Conservation (phyloP, 2,113 vertebrate species). For the Gobius niger region DNA sequence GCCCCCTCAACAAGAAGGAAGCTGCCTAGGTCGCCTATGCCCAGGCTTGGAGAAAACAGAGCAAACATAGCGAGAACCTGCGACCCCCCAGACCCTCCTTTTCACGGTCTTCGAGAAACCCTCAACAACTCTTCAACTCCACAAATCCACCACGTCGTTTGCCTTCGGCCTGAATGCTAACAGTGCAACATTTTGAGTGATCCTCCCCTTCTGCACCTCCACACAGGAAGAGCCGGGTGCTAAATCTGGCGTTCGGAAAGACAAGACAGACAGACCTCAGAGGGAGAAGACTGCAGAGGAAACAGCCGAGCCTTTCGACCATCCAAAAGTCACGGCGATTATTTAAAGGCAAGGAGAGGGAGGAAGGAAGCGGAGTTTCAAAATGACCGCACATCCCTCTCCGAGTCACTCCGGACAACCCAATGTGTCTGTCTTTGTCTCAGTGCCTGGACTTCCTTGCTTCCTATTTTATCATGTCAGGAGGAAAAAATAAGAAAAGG, state of each 20-base stretch:
- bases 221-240: background rate
- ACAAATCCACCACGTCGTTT: background rate
- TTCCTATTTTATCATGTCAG: background rate
- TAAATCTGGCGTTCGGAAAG: background rate
- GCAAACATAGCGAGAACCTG: too few relatives aligned
- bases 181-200: background rate
- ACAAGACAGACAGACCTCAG: background rate
- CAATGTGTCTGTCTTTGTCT: background rate
- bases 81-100: too few relatives aligned
- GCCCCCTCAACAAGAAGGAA: too few relatives aligned
- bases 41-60: too few relatives aligned
- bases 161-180: background rate
- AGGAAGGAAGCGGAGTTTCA: slow-evolving; percentile 1
- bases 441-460: background rate
- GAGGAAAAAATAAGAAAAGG: slow-evolving; percentile 5
- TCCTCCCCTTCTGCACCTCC: background rate
- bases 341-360: background rate
- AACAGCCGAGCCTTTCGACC: background rate
- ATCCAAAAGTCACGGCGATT: background rate
- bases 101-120: too few relatives aligned
- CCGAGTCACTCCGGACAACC: background rate
- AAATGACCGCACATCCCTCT: background rate
- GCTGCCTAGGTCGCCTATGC: too few relatives aligned
- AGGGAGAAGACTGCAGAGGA: background rate
- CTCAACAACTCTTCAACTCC: background rate